phyloP scores from a whole-genome alignment of 2,113 vertebrate species.

The Talpa occidentalis region DNA sequence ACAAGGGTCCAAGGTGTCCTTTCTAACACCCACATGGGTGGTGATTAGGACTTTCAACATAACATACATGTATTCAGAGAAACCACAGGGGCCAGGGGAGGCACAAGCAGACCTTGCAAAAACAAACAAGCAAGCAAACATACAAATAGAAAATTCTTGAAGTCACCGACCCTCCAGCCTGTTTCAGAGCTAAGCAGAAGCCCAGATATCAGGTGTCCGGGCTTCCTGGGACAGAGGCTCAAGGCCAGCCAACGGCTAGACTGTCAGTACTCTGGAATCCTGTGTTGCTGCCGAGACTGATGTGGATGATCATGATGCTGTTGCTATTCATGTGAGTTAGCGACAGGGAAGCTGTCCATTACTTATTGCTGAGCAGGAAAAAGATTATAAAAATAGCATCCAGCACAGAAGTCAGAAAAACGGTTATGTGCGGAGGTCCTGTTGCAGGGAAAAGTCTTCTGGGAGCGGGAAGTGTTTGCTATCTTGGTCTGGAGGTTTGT shows the following conservation, averaged over 20 bases:
- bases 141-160: background rate
- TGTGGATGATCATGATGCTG: background rate
- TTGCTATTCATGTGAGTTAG: background rate
- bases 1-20: background rate
- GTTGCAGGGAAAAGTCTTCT: background rate
- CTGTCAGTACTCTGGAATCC: background rate
- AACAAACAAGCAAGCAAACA: background rate
- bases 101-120: background rate
- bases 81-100: background rate
- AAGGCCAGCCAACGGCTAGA: background rate
- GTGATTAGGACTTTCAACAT: too few species aligned
- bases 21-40: background rate
- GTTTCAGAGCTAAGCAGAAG: background rate
- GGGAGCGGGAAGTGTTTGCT: background rate
- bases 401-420: background rate
- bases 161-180: background rate
- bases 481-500: background rate
- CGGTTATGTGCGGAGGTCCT: fast-evolving
- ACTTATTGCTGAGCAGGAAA: background rate
- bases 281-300: background rate
- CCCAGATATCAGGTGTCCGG: background rate
- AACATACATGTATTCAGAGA: background rate
- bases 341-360: background rate
- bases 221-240: background rate
- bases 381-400: background rate